Base-by-base conservation (phyloP, 1,140 invertebrate genomes). In the Listronotus oregonensis region DNA sequence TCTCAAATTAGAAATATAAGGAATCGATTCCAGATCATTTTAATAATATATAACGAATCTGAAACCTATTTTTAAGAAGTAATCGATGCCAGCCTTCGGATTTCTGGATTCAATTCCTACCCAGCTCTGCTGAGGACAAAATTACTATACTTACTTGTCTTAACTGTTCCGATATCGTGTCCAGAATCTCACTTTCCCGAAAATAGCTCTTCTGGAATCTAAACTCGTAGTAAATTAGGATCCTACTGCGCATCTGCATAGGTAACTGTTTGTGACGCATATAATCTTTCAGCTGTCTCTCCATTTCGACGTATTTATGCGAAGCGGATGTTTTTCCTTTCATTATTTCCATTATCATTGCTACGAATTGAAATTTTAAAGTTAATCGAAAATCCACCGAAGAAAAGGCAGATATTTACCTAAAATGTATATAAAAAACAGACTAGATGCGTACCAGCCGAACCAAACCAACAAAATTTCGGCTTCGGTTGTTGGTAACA, bases 191-290 rank as follows among this genome's bases (percentile, higher is more conserved):
- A 54, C 73, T 77, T 34, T 83, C 77, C 10, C 77, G 73, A 37
- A 80, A 80, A 69, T 82, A 81, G 39, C 73, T 71, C 34, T 75
- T 81, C 37, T 78, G 80, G 21, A 75, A 80, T 5, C 75, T 77
- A 47, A 80, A 84, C 51, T 81, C 75, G 43, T 79, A 77, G 61
- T 75, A 77, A 34, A 67, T 69, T 10, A 77, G 27, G 17, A 78
- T 72, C 7, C 76, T 57, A 31, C 69, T 71, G 31, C 76, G 72
- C 63, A 77, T 72, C 10, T 71, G 54, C 47, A 69, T 64, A 7
- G 77, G 74, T 14, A 77, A 57, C 32, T 78, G 75, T 21, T 75
- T 75, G 44, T 78, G 73, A 32, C 72, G 60, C 76, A 78, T 78
- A 60, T 77, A 78, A 54, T 78, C 71, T 14, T 72, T 71, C 11